These are phyloP conservation scores for Cynopterus brachyotis DNA, from an alignment of 2,113 vertebrate species.

Conservation along the genomic window DNA sequence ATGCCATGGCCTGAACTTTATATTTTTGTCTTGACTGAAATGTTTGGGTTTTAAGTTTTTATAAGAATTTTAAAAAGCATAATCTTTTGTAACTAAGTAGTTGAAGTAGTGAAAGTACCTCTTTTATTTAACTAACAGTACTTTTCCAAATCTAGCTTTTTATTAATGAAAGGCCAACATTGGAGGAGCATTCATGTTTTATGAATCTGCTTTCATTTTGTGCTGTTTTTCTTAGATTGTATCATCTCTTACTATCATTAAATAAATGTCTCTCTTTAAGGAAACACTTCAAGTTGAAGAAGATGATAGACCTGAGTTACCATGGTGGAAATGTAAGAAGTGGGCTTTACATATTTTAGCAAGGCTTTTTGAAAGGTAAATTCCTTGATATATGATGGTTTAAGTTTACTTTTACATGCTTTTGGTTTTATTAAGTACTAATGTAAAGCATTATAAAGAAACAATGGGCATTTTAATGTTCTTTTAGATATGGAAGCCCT, in stretches of 20 bases:
- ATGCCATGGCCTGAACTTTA: background rate
- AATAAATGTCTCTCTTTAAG: conserved; percentile 79
- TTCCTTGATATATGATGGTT: background rate
- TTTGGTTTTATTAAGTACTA: background rate
- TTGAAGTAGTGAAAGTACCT: background rate
- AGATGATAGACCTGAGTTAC: conserved; percentile 96
- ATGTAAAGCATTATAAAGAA: conserved; percentile 20
- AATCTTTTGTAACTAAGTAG: conserved; percentile 5
- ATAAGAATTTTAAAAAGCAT: background rate
- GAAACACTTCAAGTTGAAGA: conserved; percentile 98
- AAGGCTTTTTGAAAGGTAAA: conserved; percentile 96
- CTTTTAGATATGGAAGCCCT: conserved; percentile 95
- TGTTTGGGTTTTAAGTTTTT: background rate
- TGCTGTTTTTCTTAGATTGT: background rate
- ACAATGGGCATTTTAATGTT: conserved; percentile 55
- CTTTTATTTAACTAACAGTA: background rate
- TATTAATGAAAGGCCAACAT: background rate
- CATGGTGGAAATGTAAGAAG: conserved; percentile 99
- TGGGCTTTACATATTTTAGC: conserved; percentile 99
- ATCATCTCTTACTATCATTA: background rate
- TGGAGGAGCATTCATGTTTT: background rate
- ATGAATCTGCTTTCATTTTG: background rate
- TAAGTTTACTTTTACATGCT: background rate
- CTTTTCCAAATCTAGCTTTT: background rate
- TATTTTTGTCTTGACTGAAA: background rate